phyloP scores from a whole-genome alignment of 2,797 vertebrate genomes.

The Sciurus vulgaris region DNA sequence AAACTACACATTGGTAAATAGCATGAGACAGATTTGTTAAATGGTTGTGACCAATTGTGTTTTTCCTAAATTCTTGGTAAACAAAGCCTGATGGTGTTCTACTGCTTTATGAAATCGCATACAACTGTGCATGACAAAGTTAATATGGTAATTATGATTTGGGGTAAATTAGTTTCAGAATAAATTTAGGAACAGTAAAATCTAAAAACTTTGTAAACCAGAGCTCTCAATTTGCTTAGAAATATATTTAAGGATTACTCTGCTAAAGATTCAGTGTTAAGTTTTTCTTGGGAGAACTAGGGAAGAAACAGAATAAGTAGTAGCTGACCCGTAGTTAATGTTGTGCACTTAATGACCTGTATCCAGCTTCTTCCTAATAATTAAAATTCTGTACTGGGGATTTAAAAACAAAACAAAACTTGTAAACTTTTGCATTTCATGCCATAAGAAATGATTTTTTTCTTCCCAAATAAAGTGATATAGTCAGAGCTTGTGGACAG shows the following conservation, averaged over 20 bases:
- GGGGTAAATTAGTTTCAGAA: conserved; percentile 78
- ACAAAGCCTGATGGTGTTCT: conserved; percentile 71
- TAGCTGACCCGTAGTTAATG: conserved; percentile 59
- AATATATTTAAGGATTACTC: conserved; percentile 55
- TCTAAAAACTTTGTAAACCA: conserved; percentile 75
- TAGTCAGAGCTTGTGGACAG: conserved; percentile 5
- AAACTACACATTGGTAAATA: conserved; percentile 79
- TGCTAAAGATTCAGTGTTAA: conserved; percentile 62
- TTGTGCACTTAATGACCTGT: conserved; percentile 55
- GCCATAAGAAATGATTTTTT: conserved; percentile 60
- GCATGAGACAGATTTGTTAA: conserved; percentile 67
- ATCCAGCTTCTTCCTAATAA: conserved; percentile 45
- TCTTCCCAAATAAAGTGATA: conserved; percentile 58
- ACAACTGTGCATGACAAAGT: conserved; percentile 76
- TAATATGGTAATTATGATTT: conserved; percentile 77
- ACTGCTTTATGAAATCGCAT: conserved; percentile 76
- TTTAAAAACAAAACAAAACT: background rate
- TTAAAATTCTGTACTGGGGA: conserved; percentile 69
- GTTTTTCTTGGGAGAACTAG: conserved; percentile 68
- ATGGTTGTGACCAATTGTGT: conserved; percentile 73
- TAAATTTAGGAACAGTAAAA: conserved; percentile 79
- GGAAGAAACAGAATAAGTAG: conserved; percentile 39
- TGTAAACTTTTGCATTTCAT: conserved; percentile 66
- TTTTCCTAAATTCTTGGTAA: conserved; percentile 77
- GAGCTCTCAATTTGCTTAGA: conserved; percentile 75